Evolutionary conservation across 2,113 vertebrate species (phyloP).

Genomic region (Caranx melampygus): DNA sequence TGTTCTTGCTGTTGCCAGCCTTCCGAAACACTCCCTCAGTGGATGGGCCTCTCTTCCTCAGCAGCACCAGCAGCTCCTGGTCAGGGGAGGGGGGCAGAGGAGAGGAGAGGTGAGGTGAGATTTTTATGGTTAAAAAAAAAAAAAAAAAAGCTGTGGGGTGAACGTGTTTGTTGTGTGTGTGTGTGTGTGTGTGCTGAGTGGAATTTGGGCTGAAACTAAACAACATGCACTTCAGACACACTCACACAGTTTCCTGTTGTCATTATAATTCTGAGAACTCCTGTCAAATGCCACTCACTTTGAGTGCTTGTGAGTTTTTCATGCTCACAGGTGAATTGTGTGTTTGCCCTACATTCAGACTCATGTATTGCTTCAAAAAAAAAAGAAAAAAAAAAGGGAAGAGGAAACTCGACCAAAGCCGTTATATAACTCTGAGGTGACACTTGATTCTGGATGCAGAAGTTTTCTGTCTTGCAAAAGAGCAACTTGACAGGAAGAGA

Average conservation of each 20-base stretch:
- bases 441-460: no score
- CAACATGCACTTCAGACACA: neutral
- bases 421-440: no score
- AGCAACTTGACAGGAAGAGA: neutral
- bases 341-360: neutral
- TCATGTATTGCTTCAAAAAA: neutral
- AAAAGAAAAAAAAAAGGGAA: neutral
- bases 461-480: neutral
- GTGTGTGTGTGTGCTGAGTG: neutral
- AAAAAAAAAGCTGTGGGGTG: neutral
- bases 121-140: neutral
- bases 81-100: neutral
- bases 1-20: conserved; percentile 88
- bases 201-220: neutral
- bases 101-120: neutral
- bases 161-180: neutral
- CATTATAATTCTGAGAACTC: neutral
- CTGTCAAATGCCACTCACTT: neutral
- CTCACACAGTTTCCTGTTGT: conserved; percentile 6
- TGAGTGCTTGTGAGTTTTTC: neutral
- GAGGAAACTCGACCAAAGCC: neutral
- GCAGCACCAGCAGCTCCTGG: conserved; percentile 89
- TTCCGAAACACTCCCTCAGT: conserved; percentile 95
- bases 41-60: conserved; percentile 88
- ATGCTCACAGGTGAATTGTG: neutral